Conservation (phyloP, 2,113 vertebrate genomes). For the Gadus chalcogrammus region DNA sequence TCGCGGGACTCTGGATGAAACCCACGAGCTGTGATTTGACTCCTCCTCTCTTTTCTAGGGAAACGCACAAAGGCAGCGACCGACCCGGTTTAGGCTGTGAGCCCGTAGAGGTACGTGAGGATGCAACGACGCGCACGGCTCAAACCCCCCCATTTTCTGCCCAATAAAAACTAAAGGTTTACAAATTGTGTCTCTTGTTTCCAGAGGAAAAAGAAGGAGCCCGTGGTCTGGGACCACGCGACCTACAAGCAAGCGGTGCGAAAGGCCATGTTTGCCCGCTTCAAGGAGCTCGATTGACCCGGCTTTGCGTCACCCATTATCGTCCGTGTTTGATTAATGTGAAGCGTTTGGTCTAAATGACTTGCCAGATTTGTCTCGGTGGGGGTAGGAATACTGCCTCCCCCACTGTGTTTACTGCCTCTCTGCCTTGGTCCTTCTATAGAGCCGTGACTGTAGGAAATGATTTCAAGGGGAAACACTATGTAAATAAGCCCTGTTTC, state of each 20-base stretch:
- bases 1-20: background rate
- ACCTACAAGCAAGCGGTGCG: slow-evolving; percentile 92
- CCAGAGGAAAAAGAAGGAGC: slow-evolving; percentile 81
- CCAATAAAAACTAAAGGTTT: background rate
- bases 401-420: too few species aligned
- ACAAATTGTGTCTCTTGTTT: slow-evolving; percentile 37
- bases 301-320: slow-evolving; percentile 18
- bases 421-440: too few species aligned
- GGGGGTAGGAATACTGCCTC: too few species aligned
- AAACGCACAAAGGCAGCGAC: slow-evolving; percentile 63
- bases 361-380: too few species aligned
- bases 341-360: slow-evolving; percentile 3
- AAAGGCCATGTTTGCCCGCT: slow-evolving; percentile 96
- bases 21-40: background rate
- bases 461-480: too few species aligned
- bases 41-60: slow-evolving; percentile 44
- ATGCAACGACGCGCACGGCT: background rate
- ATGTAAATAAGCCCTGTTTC: too few species aligned
- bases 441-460: too few species aligned
- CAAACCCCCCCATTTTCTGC: background rate
- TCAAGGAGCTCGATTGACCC: slow-evolving; percentile 90
- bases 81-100: slow-evolving; percentile 73
- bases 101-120: slow-evolving; percentile 48
- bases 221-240: slow-evolving; percentile 76
- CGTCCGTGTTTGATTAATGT: slow-evolving; percentile 20